phyloP scores from a whole-genome alignment of 2,888 invertebrate genomes.

The Agonopterix arenella region DNA sequence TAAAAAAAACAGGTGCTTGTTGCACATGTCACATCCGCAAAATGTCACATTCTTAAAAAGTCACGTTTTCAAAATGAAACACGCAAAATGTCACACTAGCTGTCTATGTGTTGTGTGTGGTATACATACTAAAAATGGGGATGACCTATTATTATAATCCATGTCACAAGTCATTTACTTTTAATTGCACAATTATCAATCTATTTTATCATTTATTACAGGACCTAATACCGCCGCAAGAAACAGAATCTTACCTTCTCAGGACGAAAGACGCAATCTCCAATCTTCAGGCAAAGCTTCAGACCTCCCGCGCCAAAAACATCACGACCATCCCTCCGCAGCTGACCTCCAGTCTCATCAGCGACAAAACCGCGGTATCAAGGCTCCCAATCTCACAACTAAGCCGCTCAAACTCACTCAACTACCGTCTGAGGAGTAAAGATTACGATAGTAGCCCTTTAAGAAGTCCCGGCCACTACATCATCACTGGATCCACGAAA shows the following conservation, averaged over 20 bases:
- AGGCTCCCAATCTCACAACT: conserved; percentile 65
- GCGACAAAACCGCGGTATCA: conserved; percentile 63
- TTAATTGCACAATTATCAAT: too few relatives aligned
- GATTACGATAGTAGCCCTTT: conserved; percentile 61
- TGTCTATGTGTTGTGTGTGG: too few relatives aligned
- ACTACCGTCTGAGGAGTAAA: conserved; percentile 60
- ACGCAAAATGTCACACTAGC: too few relatives aligned
- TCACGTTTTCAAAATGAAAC: too few relatives aligned
- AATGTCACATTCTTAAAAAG: too few relatives aligned
- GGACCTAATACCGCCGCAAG: conserved; percentile 68
- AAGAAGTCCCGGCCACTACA: conserved; percentile 64
- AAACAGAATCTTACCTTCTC: conserved; percentile 74
- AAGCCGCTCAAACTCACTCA: conserved; percentile 65
- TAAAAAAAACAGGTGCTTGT: too few relatives aligned
- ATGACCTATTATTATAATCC: too few relatives aligned
- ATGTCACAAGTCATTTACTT: too few relatives aligned
- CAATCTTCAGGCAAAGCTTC: conserved; percentile 77
- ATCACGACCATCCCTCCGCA: conserved; percentile 47
- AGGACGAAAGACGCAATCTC: conserved; percentile 79
- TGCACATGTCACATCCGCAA: too few relatives aligned
- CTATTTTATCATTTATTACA: conserved; percentile 39
- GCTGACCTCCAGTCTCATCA: conserved; percentile 61
- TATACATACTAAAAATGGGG: too few relatives aligned
- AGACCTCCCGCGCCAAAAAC: conserved; percentile 49
- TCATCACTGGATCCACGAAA: conserved; percentile 63